Base-by-base conservation (phyloP, 2,888 invertebrate species). In the Lithophane socia region DNA sequence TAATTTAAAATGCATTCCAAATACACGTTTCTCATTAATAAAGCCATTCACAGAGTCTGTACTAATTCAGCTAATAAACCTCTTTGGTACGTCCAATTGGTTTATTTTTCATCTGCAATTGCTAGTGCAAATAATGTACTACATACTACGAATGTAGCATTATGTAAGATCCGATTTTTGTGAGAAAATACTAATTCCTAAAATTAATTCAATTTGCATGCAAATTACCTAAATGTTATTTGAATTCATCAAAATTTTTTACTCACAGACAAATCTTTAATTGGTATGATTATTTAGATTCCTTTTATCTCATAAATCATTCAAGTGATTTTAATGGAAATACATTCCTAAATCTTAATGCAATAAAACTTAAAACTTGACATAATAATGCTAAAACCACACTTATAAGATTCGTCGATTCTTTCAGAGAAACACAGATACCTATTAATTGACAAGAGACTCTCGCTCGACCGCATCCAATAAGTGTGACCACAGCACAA, bases 21-120 rank as follows among this genome's bases (percentile, higher is more conserved):
- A 56, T 24, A 56, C 75, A 79, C 52, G 37, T 61, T 69, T 66
- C 66, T 77, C 63, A 80, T 72, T 71, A 72, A 58, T 24, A 61
- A 2, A 78, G 61, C 52, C 72, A 73, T 77, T 56, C n/a, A 42
- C 18, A 66, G 65, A 89, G 74, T 77, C 84, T 86, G 80, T 81
- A 76, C 76, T 84, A 80, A 83, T 88, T 89, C 77, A 16, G 67
- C 72, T 87, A 76, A 82, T 83, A 79, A 79, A 63, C 64, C 65
- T 77, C 64, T 63, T 44, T 73, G 12, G 42, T 44, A 69, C 64
- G 69, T 80, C 78, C 81, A 88, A 88, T 87, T 88, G 81, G 76
- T 81, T 80, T 81, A 87, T 88, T 85, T 78, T 69, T 77, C 56
- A 67, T 67, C 24, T 52, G 44, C 70, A 67, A 75, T 79, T 77